phyloP scores from a whole-genome alignment of 2,113 vertebrate species.

The Microcebus tavaratra region DNA sequence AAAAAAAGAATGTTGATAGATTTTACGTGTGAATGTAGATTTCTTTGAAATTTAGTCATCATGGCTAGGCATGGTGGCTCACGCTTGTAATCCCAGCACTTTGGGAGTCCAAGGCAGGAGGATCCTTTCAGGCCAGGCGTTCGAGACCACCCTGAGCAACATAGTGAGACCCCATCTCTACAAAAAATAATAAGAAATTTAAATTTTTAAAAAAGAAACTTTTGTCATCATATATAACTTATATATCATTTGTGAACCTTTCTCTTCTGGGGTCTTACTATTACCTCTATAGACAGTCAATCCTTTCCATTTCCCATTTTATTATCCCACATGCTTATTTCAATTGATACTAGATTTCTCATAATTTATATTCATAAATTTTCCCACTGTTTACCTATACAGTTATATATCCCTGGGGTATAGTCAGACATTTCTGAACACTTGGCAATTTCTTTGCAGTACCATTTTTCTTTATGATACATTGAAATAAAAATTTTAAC shows the following conservation, averaged over 20 bases:
- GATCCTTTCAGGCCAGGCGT: too few species aligned
- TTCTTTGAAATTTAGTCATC: constrained; percentile 35
- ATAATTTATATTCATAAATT: background rate
- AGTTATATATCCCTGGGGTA: background rate
- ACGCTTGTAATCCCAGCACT: too few species aligned
- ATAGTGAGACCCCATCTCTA: too few species aligned
- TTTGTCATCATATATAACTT: background rate
- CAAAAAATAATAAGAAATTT: too few species aligned
- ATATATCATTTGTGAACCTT: background rate
- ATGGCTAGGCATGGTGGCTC: too few species aligned
- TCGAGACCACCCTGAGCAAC: too few species aligned
- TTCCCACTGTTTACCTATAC: background rate
- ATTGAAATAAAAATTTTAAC: constrained; percentile 22
- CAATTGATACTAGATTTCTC: background rate
- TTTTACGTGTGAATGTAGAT: background rate
- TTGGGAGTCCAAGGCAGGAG: too few species aligned
- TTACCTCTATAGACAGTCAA: background rate
- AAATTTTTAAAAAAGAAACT: background rate
- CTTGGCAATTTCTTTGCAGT: background rate
- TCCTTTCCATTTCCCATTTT: background rate
- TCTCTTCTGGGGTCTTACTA: background rate
- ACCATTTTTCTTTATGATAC: constrained; percentile 11
- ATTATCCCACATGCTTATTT: background rate
- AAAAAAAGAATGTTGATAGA: background rate
- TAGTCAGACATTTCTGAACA: constrained; percentile 11